phyloP scores from a whole-genome alignment of 2,113 vertebrate species.

The Hemibagrus wyckioides region DNA sequence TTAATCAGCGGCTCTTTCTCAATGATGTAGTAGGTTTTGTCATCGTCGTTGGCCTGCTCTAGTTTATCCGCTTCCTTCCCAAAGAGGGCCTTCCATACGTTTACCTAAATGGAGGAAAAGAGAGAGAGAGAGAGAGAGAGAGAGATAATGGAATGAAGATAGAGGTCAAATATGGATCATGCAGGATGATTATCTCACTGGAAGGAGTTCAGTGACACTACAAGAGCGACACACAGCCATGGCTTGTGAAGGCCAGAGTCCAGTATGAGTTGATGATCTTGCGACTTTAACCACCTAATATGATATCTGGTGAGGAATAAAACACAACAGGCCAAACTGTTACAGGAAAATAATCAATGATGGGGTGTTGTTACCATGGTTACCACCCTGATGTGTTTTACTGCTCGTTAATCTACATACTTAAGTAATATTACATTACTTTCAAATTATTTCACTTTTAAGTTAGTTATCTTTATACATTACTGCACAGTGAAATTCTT shows the following conservation, averaged over 20 bases:
- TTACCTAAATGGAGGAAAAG: slow-evolving; percentile 36
- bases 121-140: slow-evolving; percentile 8
- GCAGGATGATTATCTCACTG: background rate
- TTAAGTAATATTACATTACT: background rate
- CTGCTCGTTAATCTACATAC: background rate
- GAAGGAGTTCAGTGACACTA: background rate
- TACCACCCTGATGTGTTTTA: background rate
- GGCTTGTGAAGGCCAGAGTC: background rate
- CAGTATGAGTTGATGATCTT: background rate
- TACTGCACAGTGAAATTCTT: too few species aligned
- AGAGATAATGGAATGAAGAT: background rate
- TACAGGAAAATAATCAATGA: background rate
- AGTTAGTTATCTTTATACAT: too few species aligned
- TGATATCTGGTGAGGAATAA: background rate
- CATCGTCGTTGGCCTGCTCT: slow-evolving; percentile 94
- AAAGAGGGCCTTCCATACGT: slow-evolving; percentile 88
- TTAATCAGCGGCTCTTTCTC: slow-evolving; percentile 92
- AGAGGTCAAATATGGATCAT: background rate
- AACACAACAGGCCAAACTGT: background rate
- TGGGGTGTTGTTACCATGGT: background rate
- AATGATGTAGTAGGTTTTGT: slow-evolving; percentile 92
- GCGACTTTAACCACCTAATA: background rate
- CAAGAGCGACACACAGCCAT: background rate
- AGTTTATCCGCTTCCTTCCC: slow-evolving; percentile 93
- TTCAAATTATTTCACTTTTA: too few species aligned